These are phyloP conservation scores for Thripadectes ignobilis DNA, from an alignment of 2,797 vertebrate species.

Conservation along the genomic window DNA sequence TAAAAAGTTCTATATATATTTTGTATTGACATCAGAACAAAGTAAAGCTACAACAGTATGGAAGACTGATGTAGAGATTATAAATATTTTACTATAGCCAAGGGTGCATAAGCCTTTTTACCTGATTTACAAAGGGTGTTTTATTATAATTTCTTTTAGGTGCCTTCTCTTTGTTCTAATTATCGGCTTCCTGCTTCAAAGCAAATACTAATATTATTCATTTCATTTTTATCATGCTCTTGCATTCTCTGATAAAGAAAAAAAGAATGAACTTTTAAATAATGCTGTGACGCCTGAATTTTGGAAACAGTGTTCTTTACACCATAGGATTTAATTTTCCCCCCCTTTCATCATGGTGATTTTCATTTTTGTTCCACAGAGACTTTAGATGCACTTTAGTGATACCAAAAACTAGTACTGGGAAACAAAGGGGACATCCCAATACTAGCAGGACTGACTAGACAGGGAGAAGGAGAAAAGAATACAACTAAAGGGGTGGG, in stretches of 20 bases:
- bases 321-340: background rate
- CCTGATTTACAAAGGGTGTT: background rate
- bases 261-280: background rate
- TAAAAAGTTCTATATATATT: background rate
- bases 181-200: background rate
- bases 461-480: background rate
- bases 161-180: background rate
- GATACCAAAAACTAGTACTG: background rate
- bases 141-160: background rate
- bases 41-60: background rate
- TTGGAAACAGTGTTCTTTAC: background rate
- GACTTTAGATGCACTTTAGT: background rate
- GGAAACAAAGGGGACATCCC: background rate
- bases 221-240: background rate
- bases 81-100: background rate
- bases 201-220: background rate
- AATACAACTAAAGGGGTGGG: fast-evolving
- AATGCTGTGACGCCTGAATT: background rate
- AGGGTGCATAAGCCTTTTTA: background rate
- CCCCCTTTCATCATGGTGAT: background rate
- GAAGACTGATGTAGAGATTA: background rate
- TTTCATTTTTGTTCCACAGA: background rate
- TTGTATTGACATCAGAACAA: background rate
- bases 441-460: background rate
- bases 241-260: background rate